These are phyloP conservation scores for Adelognathus sp. DNA, from an alignment of 2,888 invertebrate species.

Conservation along the genomic window DNA sequence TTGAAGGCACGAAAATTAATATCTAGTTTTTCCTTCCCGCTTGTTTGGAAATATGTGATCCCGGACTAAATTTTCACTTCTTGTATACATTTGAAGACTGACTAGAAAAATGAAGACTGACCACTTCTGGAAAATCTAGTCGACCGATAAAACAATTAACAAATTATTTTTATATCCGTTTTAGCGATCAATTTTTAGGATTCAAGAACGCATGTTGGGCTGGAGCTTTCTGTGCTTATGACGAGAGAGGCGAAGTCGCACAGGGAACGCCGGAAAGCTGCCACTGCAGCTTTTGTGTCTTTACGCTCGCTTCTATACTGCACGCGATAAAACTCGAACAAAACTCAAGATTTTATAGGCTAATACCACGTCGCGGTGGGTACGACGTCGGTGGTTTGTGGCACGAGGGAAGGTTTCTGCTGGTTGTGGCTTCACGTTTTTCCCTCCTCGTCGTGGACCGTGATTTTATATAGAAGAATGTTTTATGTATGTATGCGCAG, in stretches of 20 bases:
- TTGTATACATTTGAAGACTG: too few relatives aligned
- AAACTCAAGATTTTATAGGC: slow-evolving; percentile 76
- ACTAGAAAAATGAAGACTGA: too few relatives aligned
- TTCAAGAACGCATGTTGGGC: background rate
- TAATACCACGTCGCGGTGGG: slow-evolving; percentile 66
- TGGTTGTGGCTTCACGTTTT: slow-evolving; percentile 28
- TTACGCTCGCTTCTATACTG: slow-evolving; percentile 56
- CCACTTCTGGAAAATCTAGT: background rate
- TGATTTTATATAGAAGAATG: slow-evolving; percentile 73
- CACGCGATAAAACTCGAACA: slow-evolving; percentile 70
- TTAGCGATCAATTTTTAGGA: background rate
- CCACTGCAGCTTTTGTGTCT: slow-evolving; percentile 58
- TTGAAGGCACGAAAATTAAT: background rate
- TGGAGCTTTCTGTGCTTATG: slow-evolving; percentile 12
- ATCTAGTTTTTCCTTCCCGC: background rate
- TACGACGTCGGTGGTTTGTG: slow-evolving; percentile 55
- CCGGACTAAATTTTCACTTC: too few relatives aligned
- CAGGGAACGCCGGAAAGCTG: slow-evolving; percentile 11
- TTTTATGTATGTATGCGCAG: slow-evolving; percentile 71
- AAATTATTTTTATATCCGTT: background rate
- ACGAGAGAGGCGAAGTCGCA: slow-evolving; percentile 13
- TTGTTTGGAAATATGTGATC: background rate
- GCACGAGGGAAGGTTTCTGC: slow-evolving; percentile 14
- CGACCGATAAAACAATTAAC: background rate
- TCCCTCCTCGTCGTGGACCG: slow-evolving; percentile 65